Evolutionary conservation across 2,888 invertebrate genomes (phyloP).

Genomic region (Pyrochroa serraticornis): DNA sequence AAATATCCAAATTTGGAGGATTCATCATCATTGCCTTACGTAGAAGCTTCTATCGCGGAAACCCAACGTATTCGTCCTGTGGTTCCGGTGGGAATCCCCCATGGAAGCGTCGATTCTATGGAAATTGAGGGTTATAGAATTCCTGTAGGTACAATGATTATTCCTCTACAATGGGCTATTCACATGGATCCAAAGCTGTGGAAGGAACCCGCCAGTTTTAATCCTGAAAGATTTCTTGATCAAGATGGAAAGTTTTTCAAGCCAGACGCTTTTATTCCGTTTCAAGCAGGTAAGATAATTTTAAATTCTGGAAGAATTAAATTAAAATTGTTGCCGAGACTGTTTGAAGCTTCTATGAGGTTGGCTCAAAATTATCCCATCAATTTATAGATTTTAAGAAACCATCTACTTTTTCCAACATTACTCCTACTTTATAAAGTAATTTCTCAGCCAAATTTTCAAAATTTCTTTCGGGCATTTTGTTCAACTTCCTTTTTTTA

Average conservation of each 20-base stretch:
- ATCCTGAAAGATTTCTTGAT: slow-evolving; percentile 72
- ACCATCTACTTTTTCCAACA: slow-evolving; percentile 2
- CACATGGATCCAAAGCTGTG: slow-evolving; percentile 75
- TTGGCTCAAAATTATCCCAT: too few relatives aligned
- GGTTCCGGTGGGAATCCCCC: slow-evolving; percentile 85
- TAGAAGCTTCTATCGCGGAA: slow-evolving; percentile 80
- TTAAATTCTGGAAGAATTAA: too few relatives aligned
- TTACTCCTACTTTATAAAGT: slow-evolving; percentile 7
- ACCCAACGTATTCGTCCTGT: slow-evolving; percentile 79
- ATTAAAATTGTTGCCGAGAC: too few relatives aligned
- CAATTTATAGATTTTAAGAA: too few relatives aligned
- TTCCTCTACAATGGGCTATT: slow-evolving; percentile 82
- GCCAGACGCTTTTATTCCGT: slow-evolving; percentile 78
- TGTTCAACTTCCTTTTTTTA: too few relatives aligned
- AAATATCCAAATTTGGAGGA: slow-evolving; percentile 62
- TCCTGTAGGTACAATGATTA: slow-evolving; percentile 73
- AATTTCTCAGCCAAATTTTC: too few relatives aligned
- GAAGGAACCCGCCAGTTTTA: slow-evolving; percentile 71
- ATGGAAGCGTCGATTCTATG: slow-evolving; percentile 68
- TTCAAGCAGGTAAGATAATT: slow-evolving; percentile 71
- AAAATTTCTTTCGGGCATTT: too few relatives aligned
- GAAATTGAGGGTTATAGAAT: slow-evolving; percentile 63
- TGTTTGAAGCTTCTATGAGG: too few relatives aligned
- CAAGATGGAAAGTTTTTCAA: slow-evolving; percentile 67
- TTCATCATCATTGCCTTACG: slow-evolving; percentile 62